These are phyloP conservation scores for Scolopax mira DNA, from an alignment of 2,113 vertebrate species.

Conservation along the genomic window DNA sequence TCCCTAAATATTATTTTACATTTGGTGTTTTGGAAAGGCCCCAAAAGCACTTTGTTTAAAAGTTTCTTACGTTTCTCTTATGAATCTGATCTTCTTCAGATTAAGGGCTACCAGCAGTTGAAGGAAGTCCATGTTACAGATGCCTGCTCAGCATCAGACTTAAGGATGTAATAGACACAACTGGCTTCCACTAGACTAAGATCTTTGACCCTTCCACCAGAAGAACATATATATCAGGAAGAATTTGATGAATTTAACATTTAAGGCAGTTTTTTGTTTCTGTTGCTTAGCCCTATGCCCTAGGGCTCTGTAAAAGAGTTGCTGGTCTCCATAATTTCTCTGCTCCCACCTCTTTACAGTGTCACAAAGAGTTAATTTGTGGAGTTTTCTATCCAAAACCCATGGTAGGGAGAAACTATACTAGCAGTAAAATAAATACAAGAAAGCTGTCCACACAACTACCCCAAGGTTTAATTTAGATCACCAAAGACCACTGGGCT, in stretches of 20 bases:
- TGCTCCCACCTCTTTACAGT: neutral
- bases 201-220: slow-evolving; percentile 42
- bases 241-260: neutral
- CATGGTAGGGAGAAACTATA: neutral
- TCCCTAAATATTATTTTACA: neutral
- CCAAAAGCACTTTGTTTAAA: slow-evolving; percentile 22
- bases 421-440: neutral
- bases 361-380: neutral
- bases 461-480: neutral
- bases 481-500: neutral
- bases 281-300: neutral
- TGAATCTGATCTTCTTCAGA: slow-evolving; percentile 17
- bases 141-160: neutral
- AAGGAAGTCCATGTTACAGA: slow-evolving; percentile 2
- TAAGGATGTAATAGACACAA: slow-evolving; percentile 34
- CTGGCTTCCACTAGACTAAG: neutral
- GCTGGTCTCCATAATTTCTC: neutral
- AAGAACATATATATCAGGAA: neutral
- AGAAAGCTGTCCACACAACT: neutral
- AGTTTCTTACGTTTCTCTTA: neutral
- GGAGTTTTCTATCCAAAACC: neutral
- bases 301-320: neutral
- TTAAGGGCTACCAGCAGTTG: slow-evolving; percentile 36
- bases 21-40: neutral
- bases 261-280: slow-evolving; percentile 11